Conservation (phyloP, 1,140 invertebrate species). For the Cotesia vestalis region DNA sequence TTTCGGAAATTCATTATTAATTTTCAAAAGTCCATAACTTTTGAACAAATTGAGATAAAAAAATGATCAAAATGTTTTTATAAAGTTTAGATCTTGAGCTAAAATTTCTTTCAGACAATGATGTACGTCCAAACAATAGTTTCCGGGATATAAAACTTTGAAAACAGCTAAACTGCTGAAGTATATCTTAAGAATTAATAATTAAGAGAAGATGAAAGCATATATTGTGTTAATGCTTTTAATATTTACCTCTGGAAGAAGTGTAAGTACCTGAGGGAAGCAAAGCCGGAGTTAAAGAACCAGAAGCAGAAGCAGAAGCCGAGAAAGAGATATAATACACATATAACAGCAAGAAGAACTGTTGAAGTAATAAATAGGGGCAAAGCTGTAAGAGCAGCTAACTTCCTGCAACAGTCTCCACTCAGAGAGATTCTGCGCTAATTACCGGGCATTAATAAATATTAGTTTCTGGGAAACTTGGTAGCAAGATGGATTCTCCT, state of each 20-base stretch:
- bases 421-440: constrained; percentile 21
- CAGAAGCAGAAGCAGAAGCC: not conserved
- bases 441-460: constrained; percentile 36
- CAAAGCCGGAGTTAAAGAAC: not conserved
- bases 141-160: too few species aligned
- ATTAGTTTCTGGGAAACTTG: constrained; percentile 33
- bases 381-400: constrained; percentile 4
- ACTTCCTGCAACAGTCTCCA: constrained; percentile 25
- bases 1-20: too few species aligned
- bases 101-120: too few species aligned
- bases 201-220: too few species aligned
- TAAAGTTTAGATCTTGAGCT: too few species aligned
- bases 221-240: too few species aligned
- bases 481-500: constrained; percentile 1
- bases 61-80: too few species aligned
- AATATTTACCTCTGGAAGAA: not conserved
- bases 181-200: too few species aligned
- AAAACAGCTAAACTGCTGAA: too few species aligned
- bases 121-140: too few species aligned
- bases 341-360: constrained; percentile 10
- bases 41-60: too few species aligned
- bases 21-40: too few species aligned
- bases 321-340: not conserved
- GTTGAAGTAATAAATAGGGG: constrained; percentile 6
- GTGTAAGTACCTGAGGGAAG: not conserved